Conservation (phyloP, 2,797 vertebrate genomes). For the Trematomus bernacchii region DNA sequence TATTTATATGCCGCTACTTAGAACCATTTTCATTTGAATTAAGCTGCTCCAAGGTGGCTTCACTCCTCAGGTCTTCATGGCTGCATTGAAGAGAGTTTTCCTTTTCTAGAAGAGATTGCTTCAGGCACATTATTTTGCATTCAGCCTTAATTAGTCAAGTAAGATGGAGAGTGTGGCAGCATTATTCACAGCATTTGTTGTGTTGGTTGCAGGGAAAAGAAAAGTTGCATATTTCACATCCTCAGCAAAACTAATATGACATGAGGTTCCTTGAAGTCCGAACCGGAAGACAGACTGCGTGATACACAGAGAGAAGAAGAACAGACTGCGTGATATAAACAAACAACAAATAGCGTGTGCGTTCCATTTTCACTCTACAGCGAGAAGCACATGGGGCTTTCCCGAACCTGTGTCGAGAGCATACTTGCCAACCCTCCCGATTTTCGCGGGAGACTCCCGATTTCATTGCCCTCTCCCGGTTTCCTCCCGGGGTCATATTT, state of each 20-base stretch:
- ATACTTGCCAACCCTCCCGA: too few species aligned
- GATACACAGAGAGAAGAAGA: too few species aligned
- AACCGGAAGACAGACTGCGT: too few species aligned
- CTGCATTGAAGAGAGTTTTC: constrained; percentile 11
- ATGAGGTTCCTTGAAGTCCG: constrained; percentile 26
- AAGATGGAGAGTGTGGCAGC: constrained; percentile 19
- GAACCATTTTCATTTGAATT: constrained; percentile 60
- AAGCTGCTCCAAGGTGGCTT: constrained; percentile 16
- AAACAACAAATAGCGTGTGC: too few species aligned
- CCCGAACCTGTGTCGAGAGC: too few species aligned
- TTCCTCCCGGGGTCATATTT: too few species aligned
- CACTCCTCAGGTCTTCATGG: constrained; percentile 5
- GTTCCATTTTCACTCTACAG: too few species aligned
- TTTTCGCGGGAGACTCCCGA: too few species aligned
- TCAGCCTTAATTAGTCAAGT: constrained; percentile 20
- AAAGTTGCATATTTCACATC: constrained; percentile 57
- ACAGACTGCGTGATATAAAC: too few species aligned
- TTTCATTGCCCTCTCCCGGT: too few species aligned
- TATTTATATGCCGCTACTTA: constrained; percentile 30
- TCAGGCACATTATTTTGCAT: constrained; percentile 12
- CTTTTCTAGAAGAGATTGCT: not conserved
- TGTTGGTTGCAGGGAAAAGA: constrained; percentile 28
- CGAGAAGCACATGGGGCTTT: too few species aligned
- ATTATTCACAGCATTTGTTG: constrained; percentile 34
- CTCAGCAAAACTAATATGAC: constrained; percentile 53